phyloP scores from a whole-genome alignment of 1,140 invertebrate genomes.

The Oreohelix idahoensis region DNA sequence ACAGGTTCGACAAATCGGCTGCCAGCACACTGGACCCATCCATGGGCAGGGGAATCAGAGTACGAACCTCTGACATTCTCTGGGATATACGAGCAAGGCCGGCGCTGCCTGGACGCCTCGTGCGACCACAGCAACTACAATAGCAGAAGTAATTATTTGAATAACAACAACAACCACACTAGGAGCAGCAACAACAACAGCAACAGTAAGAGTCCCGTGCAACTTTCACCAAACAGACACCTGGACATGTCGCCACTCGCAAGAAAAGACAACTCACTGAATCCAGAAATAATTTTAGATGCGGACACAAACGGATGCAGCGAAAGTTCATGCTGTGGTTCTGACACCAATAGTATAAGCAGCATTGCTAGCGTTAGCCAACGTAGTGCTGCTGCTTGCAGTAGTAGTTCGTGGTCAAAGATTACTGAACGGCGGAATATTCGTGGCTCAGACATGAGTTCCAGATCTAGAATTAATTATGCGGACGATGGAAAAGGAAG shows the following conservation, averaged over 20 bases:
- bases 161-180: no score
- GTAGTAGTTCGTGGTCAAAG: not conserved
- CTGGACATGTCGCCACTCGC: no score
- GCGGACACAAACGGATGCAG: not conserved
- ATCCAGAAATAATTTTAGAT: no score
- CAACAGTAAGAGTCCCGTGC: no score
- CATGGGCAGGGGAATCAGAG: not conserved
- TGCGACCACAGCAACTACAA: no score
- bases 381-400: not conserved
- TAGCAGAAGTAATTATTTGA: no score
- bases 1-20: not conserved
- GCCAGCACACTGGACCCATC: not conserved
- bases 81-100: not conserved
- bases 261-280: no score
- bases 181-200: no score
- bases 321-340: not conserved
- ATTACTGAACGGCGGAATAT: not conserved
- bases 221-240: no score
- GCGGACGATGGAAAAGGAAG: no score
- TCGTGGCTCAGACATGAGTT: not conserved
- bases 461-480: not conserved
- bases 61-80: not conserved
- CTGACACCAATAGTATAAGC: not conserved
- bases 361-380: not conserved
- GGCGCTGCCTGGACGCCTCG: no score